Base-by-base conservation (phyloP, 1,140 invertebrate genomes). In the Leptinotarsa undecemlineata region DNA sequence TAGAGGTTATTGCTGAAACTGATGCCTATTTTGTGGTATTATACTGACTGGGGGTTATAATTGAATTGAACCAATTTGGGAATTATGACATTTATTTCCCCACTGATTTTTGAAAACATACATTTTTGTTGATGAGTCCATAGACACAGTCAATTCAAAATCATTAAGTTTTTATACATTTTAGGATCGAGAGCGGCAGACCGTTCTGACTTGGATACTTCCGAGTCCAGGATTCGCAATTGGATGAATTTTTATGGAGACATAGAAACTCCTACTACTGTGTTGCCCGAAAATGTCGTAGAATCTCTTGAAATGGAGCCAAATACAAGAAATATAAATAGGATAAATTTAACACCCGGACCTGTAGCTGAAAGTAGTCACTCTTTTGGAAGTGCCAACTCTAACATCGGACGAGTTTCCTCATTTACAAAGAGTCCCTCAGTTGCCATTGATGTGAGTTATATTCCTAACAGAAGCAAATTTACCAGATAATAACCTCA, bases 231-330 rank as follows among this genome's bases (percentile, higher is more conserved):
- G 33, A 81, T 81, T 14, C 61, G 79, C 71, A 74, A 77, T 11
- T 81, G 79, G 79, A 75, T 78, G 66, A 57, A 74, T 14, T 79
- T 79, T 70, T 81, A 81, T 68, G 79, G 79, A 62, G 68, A 67
- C 6, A n/a, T 77, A 17, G 79, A 79, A 57, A 74, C 60, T 3
- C 69, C 14, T 5, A 72, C 60, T 4, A 78, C 71, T 61, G 76
- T 68, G n/a, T 71, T 72, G 68, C 64, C 67, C 61, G 48, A 69
- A 42, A n/a, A 57, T 42, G 67, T 68, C n/a, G 33, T 11, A 23
- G 42, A 61, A 14, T 21, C 57, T 48, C 6, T 57, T 4, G 33
- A 74, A 1, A 66, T 48, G 23, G 68, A 76, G 72, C 63, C 14
- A 23, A 76, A 76, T 69, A 68, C 61, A 4, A 76, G 71, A n/a